Evolutionary conservation across 2,888 invertebrate genomes (phyloP).

Genomic region (Tetramorium bicarinatum): DNA sequence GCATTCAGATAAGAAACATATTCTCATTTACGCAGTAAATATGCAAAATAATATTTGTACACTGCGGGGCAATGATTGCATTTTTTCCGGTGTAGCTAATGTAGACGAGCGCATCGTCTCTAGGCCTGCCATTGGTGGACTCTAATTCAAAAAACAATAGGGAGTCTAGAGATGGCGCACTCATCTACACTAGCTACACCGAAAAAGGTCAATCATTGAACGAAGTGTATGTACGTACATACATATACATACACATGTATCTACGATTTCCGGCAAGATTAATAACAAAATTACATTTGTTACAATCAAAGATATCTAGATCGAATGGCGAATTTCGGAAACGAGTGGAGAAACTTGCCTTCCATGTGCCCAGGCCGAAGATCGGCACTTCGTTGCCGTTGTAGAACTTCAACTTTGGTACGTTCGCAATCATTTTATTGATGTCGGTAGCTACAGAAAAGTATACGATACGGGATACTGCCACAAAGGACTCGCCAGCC

Average conservation of each 20-base stretch:
- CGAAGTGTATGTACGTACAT: too few relatives aligned
- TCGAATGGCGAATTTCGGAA: neutral
- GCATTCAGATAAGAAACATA: neutral
- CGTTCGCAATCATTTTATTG: constrained; percentile 79
- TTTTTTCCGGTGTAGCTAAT: too few relatives aligned
- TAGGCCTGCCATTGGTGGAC: too few relatives aligned
- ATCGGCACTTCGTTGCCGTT: constrained; percentile 86
- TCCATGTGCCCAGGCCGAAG: constrained; percentile 88
- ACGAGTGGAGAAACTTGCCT: constrained; percentile 81
- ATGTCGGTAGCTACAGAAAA: neutral
- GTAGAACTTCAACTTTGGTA: constrained; percentile 85
- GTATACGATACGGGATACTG: neutral
- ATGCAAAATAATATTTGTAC: neutral
- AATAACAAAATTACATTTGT: neutral
- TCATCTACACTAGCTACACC: too few relatives aligned
- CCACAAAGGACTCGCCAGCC: neutral
- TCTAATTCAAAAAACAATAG: too few relatives aligned
- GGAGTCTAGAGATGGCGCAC: too few relatives aligned
- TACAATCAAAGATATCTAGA: neutral
- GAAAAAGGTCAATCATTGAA: too few relatives aligned
- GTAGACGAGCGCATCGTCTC: too few relatives aligned
- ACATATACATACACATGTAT: too few relatives aligned
- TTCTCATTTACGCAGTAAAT: neutral
- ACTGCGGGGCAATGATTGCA: neutral
- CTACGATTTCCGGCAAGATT: too few relatives aligned